Percentiles rank a stretch among this genome's conserved stretches.
phyloP scores from a whole-genome alignment of 2,797 vertebrate genomes.

The Limnodromus scolopaceus region DNA sequence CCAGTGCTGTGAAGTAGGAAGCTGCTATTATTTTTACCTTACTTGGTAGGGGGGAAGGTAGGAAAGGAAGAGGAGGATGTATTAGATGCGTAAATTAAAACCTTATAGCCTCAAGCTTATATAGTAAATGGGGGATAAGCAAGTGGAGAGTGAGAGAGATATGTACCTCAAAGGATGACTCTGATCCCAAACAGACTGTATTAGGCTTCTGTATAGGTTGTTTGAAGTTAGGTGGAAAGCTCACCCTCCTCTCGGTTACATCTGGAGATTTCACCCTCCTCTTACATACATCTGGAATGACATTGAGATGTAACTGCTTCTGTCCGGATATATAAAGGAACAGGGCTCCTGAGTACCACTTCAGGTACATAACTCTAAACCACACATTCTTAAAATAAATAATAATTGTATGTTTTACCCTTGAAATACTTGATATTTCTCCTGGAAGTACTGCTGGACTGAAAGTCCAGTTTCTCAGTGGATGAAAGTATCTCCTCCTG shows the following conservation, averaged over 20 bases:
- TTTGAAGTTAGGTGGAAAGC: neutral
- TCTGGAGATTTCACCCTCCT: neutral
- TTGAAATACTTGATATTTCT: neutral
- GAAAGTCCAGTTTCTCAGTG: neutral
- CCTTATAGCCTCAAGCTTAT: neutral
- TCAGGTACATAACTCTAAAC: neutral
- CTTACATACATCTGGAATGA: neutral
- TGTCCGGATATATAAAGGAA: neutral
- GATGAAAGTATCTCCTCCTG: neutral
- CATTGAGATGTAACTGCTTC: neutral
- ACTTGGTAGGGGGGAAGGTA: neutral
- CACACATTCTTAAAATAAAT: neutral
- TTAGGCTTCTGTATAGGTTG: neutral
- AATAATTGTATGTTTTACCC: neutral
- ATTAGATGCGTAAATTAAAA: neutral
- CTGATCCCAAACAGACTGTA: neutral
- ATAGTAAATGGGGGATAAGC: neutral
- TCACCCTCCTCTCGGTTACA: neutral
- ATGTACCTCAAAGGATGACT: neutral
- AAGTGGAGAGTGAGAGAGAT: neutral
- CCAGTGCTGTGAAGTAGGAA: neutral
- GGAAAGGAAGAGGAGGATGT: neutral
- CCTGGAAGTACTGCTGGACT: neutral
- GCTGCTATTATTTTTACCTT: neutral
- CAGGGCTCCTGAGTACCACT: neutral